These are phyloP conservation scores for Sericinus montela DNA, from an alignment of 2,888 invertebrate species.

Conservation along the genomic window DNA sequence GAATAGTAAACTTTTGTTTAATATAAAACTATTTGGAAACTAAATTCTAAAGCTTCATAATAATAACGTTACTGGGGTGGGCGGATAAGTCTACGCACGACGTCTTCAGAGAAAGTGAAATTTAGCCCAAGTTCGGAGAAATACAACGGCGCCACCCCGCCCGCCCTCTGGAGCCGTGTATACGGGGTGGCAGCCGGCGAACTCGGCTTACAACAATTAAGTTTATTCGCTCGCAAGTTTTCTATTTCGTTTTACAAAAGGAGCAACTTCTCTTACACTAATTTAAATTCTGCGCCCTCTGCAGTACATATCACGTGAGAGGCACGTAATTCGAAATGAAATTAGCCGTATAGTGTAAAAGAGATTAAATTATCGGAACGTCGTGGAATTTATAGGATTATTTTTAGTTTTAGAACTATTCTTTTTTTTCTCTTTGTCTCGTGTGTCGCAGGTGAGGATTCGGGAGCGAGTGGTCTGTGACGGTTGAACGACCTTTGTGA, in stretches of 20 bases:
- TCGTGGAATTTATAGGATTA: slow-evolving; percentile 2
- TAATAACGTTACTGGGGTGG: slow-evolving; percentile 48
- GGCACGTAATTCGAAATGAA: background rate
- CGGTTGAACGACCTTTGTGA: slow-evolving; percentile 78
- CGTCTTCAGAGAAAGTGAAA: slow-evolving; percentile 79
- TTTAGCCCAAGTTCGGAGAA: slow-evolving; percentile 78
- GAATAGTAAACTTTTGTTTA: too few species aligned
- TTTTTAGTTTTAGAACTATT: background rate
- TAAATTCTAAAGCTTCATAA: slow-evolving; percentile 56
- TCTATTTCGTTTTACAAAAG: slow-evolving; percentile 52
- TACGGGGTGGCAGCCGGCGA: slow-evolving; percentile 58
- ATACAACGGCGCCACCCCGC: slow-evolving; percentile 61
- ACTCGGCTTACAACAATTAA: slow-evolving; percentile 77
- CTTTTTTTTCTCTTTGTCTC: too few species aligned
- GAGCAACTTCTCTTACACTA: slow-evolving; percentile 25
- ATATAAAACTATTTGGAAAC: slow-evolving; percentile 23
- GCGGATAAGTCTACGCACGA: slow-evolving; percentile 73
- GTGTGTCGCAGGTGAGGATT: slow-evolving; percentile 42
- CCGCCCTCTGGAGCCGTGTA: slow-evolving; percentile 38
- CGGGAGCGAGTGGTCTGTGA: slow-evolving; percentile 49
- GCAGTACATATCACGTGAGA: background rate
- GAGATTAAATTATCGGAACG: slow-evolving; percentile 19
- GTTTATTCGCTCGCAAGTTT: slow-evolving; percentile 71
- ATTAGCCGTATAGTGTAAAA: slow-evolving; percentile 7
- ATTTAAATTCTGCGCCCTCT: slow-evolving; percentile 16